Evolutionary conservation across 2,797 vertebrate species (phyloP).

Genomic region (Phaenicophaeus curvirostris): DNA sequence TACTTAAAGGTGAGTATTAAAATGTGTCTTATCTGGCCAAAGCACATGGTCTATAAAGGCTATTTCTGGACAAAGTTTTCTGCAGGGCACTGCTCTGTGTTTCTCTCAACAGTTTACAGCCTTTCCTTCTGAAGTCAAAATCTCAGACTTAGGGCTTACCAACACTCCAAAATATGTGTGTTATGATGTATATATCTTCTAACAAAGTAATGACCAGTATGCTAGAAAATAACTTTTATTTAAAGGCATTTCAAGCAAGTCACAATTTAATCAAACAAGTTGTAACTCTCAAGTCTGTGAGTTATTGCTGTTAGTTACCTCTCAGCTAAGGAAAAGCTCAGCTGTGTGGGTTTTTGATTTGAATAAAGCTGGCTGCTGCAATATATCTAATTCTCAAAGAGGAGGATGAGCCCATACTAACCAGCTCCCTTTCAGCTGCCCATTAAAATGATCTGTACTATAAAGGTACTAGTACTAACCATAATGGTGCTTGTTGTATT

Average conservation of each 20-base stretch:
- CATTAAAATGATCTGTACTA: not conserved
- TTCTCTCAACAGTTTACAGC: conserved; percentile 1
- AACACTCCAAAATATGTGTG: not conserved
- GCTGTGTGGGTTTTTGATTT: not conserved
- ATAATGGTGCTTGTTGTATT: not conserved
- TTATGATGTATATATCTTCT: not conserved
- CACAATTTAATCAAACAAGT: not conserved
- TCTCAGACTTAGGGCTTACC: not conserved
- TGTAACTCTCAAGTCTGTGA: not conserved
- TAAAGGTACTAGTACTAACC: not conserved
- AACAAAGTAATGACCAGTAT: not conserved
- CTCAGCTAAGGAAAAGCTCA: not conserved
- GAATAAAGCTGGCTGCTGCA: not conserved
- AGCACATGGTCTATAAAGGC: not conserved
- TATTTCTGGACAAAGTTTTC: conserved; percentile 20
- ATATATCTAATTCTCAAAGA: not conserved
- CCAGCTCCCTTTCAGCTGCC: not conserved
- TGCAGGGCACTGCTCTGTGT: not conserved
- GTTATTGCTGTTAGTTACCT: not conserved
- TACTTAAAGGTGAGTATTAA: not conserved
- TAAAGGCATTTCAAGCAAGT: not conserved
- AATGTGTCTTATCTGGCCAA: not conserved
- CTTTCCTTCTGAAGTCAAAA: conserved; percentile 30
- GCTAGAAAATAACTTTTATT: not conserved
- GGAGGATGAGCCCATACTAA: not conserved